A percentile compares a stretch with the other conserved stretches of the same genome.
Conservation (phyloP, 2,888 invertebrate genomes). For the Arrhopalites spinosus region DNA sequence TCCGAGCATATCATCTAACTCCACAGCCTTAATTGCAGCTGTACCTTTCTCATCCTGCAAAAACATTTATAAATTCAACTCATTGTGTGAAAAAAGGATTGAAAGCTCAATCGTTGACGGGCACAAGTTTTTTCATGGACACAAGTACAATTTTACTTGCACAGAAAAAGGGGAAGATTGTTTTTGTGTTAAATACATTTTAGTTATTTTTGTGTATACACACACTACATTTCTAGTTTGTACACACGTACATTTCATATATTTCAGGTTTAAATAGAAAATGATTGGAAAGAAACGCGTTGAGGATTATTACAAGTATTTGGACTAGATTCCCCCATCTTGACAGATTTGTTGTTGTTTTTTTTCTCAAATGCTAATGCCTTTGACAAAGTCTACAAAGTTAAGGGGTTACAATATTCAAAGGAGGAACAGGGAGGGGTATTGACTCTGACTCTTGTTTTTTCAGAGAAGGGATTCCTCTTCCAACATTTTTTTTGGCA, state of each 20-base stretch:
- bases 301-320: background rate
- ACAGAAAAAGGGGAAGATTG: background rate
- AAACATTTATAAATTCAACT: slow-evolving; percentile 19
- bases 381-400: background rate
- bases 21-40: slow-evolving; percentile 71
- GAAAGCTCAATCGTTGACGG: too few relatives aligned
- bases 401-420: background rate
- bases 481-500: background rate
- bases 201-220: background rate
- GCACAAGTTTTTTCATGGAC: too few relatives aligned
- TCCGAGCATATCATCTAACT: slow-evolving; percentile 80
- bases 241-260: background rate
- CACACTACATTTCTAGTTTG: background rate
- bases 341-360: background rate
- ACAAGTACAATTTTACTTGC: background rate
- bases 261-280: background rate
- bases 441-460: background rate
- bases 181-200: background rate
- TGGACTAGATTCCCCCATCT: background rate
- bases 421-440: background rate
- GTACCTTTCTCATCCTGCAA: slow-evolving; percentile 63
- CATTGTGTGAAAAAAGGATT: background rate
- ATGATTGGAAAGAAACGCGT: background rate
- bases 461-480: background rate
- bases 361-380: background rate